Evolutionary conservation across 2,888 invertebrate genomes (phyloP).

Genomic region (Trissoscelio sp.): DNA sequence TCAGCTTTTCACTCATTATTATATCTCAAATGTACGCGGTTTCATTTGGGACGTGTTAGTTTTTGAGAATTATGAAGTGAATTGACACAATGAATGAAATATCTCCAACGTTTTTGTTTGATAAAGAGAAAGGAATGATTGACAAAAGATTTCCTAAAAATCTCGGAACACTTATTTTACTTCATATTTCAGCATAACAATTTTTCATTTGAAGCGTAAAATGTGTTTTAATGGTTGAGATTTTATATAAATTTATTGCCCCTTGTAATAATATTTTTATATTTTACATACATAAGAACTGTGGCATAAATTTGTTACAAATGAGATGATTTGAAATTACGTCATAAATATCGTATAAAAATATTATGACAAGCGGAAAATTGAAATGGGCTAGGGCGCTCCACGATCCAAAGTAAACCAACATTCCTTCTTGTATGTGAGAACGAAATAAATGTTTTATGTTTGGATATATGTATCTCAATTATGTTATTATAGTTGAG

Average conservation of each 20-base stretch:
- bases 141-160: slow-evolving; percentile 2
- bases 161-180: slow-evolving; percentile 10
- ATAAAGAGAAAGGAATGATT: not conserved
- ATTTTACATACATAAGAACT: not conserved
- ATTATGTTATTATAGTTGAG: slow-evolving; percentile 77
- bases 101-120: not conserved
- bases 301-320: not conserved
- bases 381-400: not conserved
- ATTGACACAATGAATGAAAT: not conserved
- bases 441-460: slow-evolving; percentile 3
- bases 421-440: not conserved
- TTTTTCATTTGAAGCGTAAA: not conserved
- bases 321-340: not conserved
- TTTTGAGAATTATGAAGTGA: not conserved
- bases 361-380: slow-evolving; percentile 1
- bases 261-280: slow-evolving; percentile 2
- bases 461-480: slow-evolving; percentile 69
- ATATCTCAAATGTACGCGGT: not conserved
- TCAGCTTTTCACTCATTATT: not conserved
- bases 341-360: not conserved
- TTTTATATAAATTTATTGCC: not conserved
- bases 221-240: not conserved
- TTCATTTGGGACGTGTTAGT: not conserved
- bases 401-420: not conserved
- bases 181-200: slow-evolving; percentile 3